These are phyloP conservation scores for Sinelater perroti DNA, from an alignment of 2,888 invertebrate genomes.

Conservation along the genomic window DNA sequence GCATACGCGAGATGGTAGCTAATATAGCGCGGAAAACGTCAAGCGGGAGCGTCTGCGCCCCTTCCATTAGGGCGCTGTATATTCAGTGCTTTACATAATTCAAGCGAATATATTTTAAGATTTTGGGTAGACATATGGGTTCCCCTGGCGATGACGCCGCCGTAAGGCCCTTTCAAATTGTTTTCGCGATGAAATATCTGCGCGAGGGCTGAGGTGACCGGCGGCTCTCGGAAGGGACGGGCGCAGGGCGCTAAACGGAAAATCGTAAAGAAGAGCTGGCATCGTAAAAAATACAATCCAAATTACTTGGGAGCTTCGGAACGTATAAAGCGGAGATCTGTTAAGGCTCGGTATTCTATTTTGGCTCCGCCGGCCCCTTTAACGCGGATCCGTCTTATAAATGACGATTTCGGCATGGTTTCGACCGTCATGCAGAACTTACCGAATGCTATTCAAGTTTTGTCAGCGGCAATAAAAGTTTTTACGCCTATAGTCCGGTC, in stretches of 20 bases:
- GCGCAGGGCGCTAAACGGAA: slow-evolving; percentile 9
- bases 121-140: slow-evolving; percentile 7
- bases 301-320: slow-evolving; percentile 6
- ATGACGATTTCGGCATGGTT: not conserved
- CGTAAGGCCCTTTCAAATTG: slow-evolving; percentile 14
- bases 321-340: not conserved
- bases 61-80: not conserved
- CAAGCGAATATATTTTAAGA: not conserved
- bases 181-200: slow-evolving; percentile 9
- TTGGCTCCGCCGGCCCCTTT: not conserved
- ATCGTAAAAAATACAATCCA: slow-evolving; percentile 12
- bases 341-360: not conserved
- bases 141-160: slow-evolving; percentile 2
- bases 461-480: slow-evolving; percentile 16
- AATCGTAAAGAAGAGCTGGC: slow-evolving; percentile 11
- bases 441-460: slow-evolving; percentile 2
- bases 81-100: not conserved
- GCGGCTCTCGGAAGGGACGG: slow-evolving; percentile 11
- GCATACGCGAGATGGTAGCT: slow-evolving; percentile 2
- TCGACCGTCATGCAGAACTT: slow-evolving; percentile 5
- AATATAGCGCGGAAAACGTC: slow-evolving; percentile 5
- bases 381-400: not conserved
- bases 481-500: slow-evolving; percentile 5
- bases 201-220: slow-evolving; percentile 14
- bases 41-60: not conserved